These are phyloP conservation scores for Nomia melanderi DNA, from an alignment of 1,140 invertebrate species.

Conservation along the genomic window DNA sequence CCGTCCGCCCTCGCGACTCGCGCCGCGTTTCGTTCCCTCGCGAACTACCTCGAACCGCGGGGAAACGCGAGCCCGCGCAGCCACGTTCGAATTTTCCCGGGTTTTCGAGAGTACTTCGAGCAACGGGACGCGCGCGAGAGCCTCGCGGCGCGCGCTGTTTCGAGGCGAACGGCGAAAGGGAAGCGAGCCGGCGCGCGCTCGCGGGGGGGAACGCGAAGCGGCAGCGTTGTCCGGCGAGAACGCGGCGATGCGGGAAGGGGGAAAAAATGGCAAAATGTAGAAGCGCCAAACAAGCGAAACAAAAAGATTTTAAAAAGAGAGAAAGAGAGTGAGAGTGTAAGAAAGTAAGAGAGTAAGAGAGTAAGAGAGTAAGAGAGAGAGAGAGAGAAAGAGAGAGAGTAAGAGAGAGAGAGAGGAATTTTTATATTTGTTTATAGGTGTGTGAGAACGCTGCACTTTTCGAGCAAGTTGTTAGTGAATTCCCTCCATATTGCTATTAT, in stretches of 20 bases:
- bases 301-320: conserved; percentile 54
- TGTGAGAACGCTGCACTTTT: conserved; percentile 73
- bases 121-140: too few species aligned
- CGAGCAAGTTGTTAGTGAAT: conserved; percentile 78
- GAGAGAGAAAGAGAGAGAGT: too few species aligned
- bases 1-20: conserved; percentile 9
- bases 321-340: too few species aligned
- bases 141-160: not conserved
- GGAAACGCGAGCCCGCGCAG: too few species aligned
- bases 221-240: conserved; percentile 32
- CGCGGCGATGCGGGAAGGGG: not conserved
- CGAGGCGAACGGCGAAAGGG: not conserved
- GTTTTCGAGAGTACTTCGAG: not conserved
- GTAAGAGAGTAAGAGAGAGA: not conserved
- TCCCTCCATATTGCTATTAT: conserved; percentile 79
- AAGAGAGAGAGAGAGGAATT: conserved; percentile 58
- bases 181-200: too few species aligned
- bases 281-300: conserved; percentile 39
- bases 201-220: conserved; percentile 5
- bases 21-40: not conserved
- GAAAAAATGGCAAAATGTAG: conserved; percentile 16
- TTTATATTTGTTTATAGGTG: conserved; percentile 80
- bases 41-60: not conserved
- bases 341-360: too few species aligned
- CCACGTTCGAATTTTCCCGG: not conserved